Percentiles rank a stretch among this genome's conserved stretches.
These are phyloP conservation scores for Petrocephalus microphthalmus DNA, from an alignment of 2,113 vertebrate species.

Conservation along the genomic window DNA sequence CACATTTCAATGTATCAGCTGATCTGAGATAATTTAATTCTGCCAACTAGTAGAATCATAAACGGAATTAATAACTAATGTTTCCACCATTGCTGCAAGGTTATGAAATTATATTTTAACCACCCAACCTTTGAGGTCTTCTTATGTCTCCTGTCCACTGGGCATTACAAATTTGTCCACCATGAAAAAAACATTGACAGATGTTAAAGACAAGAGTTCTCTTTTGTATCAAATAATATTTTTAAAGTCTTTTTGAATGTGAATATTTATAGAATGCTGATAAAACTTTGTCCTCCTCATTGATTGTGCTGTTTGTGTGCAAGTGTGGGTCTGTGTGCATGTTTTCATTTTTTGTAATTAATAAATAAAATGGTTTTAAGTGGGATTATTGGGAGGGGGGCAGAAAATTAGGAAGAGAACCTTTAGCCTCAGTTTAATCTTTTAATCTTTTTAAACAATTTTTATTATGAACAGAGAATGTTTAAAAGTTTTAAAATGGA, in stretches of 20 bases:
- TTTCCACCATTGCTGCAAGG: background rate
- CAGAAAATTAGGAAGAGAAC: constrained; percentile 6
- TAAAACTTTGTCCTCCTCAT: constrained; percentile 23
- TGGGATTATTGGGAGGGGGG: background rate
- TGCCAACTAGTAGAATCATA: background rate
- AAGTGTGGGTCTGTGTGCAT: constrained; percentile 3
- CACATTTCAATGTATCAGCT: background rate
- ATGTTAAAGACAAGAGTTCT: background rate
- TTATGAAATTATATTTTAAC: background rate
- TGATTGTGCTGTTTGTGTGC: constrained; percentile 17
- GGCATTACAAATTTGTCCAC: background rate
- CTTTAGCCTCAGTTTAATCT: constrained; percentile 15
- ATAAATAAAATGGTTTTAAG: constrained; percentile 15
- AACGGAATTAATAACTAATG: background rate
- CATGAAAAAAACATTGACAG: background rate
- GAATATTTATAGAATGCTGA: constrained; percentile 14
- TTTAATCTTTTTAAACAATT: constrained; percentile 17
- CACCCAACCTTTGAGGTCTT: background rate
- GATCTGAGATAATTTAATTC: constrained; percentile 6
- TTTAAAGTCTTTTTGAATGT: constrained; percentile 10
- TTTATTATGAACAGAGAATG: constrained; percentile 30
- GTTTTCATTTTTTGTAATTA: constrained; percentile 9
- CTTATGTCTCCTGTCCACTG: background rate
- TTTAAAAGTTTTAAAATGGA: constrained; percentile 48
- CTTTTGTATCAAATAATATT: background rate